Percentiles rank a stretch among this genome's conserved stretches.
These are phyloP conservation scores for Chymomyza amoena DNA, from an alignment of 2,888 invertebrate genomes.

Conservation along the genomic window DNA sequence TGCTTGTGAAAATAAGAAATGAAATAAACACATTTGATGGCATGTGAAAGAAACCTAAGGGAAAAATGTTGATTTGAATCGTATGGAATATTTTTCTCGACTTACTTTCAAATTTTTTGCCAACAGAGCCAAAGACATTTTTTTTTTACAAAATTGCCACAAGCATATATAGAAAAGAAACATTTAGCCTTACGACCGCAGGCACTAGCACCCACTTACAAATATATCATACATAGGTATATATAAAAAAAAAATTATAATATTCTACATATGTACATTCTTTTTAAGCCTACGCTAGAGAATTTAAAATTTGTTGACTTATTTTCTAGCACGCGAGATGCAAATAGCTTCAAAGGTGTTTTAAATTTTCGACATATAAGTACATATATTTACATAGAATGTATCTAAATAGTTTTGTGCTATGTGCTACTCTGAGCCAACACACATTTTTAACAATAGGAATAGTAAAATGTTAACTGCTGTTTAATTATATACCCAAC, in stretches of 20 bases:
- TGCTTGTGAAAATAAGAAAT: constrained; percentile 44
- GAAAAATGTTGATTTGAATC: constrained; percentile 18
- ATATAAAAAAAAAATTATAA: not conserved
- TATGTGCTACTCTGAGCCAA: too few species aligned
- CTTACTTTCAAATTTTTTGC: constrained; percentile 29
- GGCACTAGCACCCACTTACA: not conserved
- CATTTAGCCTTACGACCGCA: not conserved
- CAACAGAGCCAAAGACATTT: constrained; percentile 24
- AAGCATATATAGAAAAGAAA: constrained; percentile 29
- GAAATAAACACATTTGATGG: constrained; percentile 59
- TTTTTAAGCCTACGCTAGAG: not conserved
- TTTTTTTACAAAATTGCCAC: constrained; percentile 31
- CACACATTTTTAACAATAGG: too few species aligned
- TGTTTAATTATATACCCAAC: too few species aligned
- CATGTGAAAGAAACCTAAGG: constrained; percentile 28
- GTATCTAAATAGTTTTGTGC: too few species aligned
- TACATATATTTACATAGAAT: not conserved
- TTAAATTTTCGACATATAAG: not conserved
- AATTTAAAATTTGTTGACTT: not conserved
- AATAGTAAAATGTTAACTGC: too few species aligned
- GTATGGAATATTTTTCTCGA: constrained; percentile 9
- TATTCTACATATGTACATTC: not conserved
- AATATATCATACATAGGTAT: not conserved
- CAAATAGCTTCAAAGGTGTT: constrained; percentile 1
- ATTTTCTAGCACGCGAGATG: constrained; percentile 10